Evolutionary conservation across 2,113 vertebrate species (phyloP).

Genomic region (Alexandromys fortis): DNA sequence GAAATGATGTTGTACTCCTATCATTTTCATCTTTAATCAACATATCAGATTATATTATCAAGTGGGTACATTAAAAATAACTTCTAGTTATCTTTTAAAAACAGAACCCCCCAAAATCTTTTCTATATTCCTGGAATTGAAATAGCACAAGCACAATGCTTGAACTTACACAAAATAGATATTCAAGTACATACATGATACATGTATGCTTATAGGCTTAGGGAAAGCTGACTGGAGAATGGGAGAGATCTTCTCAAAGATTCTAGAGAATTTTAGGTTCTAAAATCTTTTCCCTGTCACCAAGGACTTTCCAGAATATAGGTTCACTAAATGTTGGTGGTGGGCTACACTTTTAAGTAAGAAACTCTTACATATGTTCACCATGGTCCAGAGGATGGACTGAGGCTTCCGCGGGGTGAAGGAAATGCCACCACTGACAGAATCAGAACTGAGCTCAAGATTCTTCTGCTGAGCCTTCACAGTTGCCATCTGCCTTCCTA

Average conservation of each 20-base stretch:
- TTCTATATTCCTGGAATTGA: neutral
- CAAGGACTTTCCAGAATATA: neutral
- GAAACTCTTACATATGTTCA: neutral
- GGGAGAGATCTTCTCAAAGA: neutral
- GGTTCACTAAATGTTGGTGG: neutral
- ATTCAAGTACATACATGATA: neutral
- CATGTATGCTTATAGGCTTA: neutral
- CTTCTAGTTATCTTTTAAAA: slow-evolving; percentile 1
- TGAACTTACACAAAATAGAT: neutral
- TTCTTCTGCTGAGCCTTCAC: neutral
- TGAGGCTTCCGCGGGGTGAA: neutral
- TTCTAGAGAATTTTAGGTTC: neutral
- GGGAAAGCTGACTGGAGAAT: neutral
- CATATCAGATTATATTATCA: neutral
- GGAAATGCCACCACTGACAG: neutral
- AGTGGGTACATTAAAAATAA: slow-evolving; percentile 10
- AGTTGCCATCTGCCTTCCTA: neutral
- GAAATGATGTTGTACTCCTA: neutral
- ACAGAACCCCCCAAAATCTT: neutral
- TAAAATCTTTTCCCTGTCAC: neutral
- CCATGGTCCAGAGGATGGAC: neutral
- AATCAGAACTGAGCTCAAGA: neutral
- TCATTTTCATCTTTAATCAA: neutral
- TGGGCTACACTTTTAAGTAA: neutral
- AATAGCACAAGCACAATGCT: neutral